Evolutionary conservation across 2,888 invertebrate species (phyloP), one percentile per base, ranked within the genome.

Genomic region (Deilephila elpenor): DNA sequence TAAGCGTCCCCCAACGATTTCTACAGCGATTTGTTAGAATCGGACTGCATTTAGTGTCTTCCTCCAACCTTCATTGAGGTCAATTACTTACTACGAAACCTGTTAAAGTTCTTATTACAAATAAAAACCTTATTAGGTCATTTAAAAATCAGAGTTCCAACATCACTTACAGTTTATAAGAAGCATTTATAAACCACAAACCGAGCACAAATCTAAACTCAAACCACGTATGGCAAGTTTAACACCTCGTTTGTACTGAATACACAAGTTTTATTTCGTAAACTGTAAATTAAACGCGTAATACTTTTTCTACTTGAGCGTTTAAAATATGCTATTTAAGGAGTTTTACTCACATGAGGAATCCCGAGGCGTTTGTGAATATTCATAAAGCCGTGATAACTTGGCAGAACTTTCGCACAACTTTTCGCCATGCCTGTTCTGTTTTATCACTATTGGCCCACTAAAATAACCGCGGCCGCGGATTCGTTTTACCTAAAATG

Each of bases 281-380:
- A 51, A 67, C 67, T 25, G 25, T 67, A 67, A 67, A 51, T 67
- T 44, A 67, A 25, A 67, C 3, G 17, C 51, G 25, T 20, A 67
- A 17, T 20, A 4, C 51, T 67, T 56, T 67, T 67, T 51, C 67
- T 51, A 25, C 25, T 44, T 67, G 20, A 25, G 20, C 44, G 64
- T 67, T 67, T 25, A 67, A 86, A 87, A 84, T 82, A 85, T 82
- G 84, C 86, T 86, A 87, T 86, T 88, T 85, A 83, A 88, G 86
- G 82, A 88, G 84, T 87, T 84, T 84, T 82, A 79, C 81, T 80
- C 86, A 85, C 85, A 87, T 87, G 83, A 86, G 84, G 83, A 88
- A 85, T 87, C 86, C 84, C 83, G 78, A 78, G 84, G 85, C 86
- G 87, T 87, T 85, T 86, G 81, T 91, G 91, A 91, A 91, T 92